Base-by-base conservation (phyloP, 2,797 vertebrate genomes). In the Coregonus sp. region DNA sequence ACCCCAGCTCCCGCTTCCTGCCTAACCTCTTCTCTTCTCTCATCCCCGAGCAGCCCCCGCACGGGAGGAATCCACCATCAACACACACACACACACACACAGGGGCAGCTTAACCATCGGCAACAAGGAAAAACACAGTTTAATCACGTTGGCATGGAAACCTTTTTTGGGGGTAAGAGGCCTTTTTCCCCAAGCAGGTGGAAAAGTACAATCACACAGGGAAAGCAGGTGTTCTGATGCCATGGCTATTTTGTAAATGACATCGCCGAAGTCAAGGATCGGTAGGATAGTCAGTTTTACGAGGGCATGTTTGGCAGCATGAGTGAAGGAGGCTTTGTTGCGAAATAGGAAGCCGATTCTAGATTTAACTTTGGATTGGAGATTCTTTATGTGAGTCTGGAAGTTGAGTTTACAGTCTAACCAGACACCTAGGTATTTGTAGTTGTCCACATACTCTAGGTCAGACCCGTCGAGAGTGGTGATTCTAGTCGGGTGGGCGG, bases 111-210 rank as follows among this genome's bases (percentile, higher is more conserved):
- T 70, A 77, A 75, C 65, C 54, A 68, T 71, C 69, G 66, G 68
- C 78, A 16, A 0, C 81, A 71, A 52, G 61, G 2, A 51, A 69
- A 80, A 72, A 78, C 75, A 75, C 47, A 77, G 80, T 72, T 80
- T 72, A 89, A 89, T 20, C 51, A 87, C 85, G 81, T 86, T 89
- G 84, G 87, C 78, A 85, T 86, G 87, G 88, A 92, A 89, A 91
- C 85, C 70, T 73, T 67, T 70, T 82, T 83, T 80, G 80, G 86
- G 88, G 85, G 84, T 69, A 72, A 81, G 77, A 73, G 76, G 82
- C 78, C 65, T 76, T 83, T 87, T 89, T 89, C 81, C 84, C 82
- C 85, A 80, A 81, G 82, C 85, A 90, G 88, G 87, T 90, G 88
- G 86, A 88, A 88, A 89, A 88, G 71, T 80, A 77, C 51, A 80